A percentile compares a stretch with the other conserved stretches of the same genome.
phyloP scores from a whole-genome alignment of 2,888 invertebrate genomes.

The Drosophila dives region DNA sequence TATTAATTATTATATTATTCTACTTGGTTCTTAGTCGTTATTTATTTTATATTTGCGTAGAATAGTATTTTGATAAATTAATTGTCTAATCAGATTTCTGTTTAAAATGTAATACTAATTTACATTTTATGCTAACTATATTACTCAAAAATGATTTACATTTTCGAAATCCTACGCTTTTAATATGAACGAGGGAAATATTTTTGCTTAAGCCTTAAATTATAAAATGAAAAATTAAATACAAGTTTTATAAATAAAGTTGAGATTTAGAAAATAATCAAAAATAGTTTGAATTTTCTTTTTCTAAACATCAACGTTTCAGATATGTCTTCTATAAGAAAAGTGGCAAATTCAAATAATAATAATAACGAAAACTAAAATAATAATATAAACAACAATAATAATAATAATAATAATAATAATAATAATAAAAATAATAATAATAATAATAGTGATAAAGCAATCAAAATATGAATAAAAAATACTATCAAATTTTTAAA shows the following conservation, averaged over 20 bases:
- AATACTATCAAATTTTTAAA: too few species aligned
- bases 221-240: not conserved
- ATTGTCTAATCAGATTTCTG: not conserved
- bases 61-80: not conserved
- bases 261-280: not conserved
- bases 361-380: not conserved
- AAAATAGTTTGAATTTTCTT: fast-evolving
- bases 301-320: not conserved
- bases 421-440: not conserved
- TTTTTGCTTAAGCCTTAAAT: not conserved
- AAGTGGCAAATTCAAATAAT: not conserved
- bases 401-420: not conserved
- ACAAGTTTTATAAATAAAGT: not conserved
- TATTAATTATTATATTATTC: not conserved
- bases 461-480: too few species aligned
- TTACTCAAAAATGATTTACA: too few species aligned
- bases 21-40: not conserved
- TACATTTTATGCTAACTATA: not conserved
- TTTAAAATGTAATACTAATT: not conserved
- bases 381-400: not conserved
- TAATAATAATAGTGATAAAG: not conserved
- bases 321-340: not conserved
- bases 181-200: not conserved
- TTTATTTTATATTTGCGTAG: not conserved
- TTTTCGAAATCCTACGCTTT: not conserved